phyloP scores from a whole-genome alignment of 2,113 vertebrate species.

The Propithecus coquereli region DNA sequence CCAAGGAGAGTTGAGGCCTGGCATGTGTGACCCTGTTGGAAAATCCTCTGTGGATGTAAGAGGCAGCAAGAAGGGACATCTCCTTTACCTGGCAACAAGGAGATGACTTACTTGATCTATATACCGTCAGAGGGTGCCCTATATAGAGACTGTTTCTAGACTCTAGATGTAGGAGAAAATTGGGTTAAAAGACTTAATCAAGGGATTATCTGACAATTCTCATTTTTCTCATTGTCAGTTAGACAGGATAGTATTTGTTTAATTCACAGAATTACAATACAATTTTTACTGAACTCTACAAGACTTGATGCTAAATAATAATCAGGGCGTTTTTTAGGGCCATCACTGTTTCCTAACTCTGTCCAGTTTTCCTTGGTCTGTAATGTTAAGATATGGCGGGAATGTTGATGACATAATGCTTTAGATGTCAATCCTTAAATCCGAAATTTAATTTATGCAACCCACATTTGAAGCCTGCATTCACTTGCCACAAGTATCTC shows the following conservation, averaged over 20 bases:
- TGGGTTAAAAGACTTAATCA: neutral
- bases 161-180: neutral
- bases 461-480: neutral
- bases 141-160: neutral
- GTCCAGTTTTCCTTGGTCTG: neutral
- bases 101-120: neutral
- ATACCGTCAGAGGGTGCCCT: neutral
- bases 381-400: neutral
- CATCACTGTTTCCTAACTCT: neutral
- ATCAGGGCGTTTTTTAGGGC: neutral
- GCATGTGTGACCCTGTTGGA: neutral
- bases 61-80: neutral
- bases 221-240: neutral
- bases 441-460: slow-evolving; percentile 1
- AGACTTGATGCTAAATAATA: neutral
- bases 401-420: neutral
- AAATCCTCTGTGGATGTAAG: neutral
- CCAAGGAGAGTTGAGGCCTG: neutral
- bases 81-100: neutral
- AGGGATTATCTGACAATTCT: neutral
- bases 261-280: neutral
- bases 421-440: neutral
- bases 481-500: neutral
- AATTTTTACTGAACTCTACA: neutral
- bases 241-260: neutral